Evolutionary conservation across 1,140 invertebrate species (phyloP).

Genomic region (Anadara kagoshimensis): DNA sequence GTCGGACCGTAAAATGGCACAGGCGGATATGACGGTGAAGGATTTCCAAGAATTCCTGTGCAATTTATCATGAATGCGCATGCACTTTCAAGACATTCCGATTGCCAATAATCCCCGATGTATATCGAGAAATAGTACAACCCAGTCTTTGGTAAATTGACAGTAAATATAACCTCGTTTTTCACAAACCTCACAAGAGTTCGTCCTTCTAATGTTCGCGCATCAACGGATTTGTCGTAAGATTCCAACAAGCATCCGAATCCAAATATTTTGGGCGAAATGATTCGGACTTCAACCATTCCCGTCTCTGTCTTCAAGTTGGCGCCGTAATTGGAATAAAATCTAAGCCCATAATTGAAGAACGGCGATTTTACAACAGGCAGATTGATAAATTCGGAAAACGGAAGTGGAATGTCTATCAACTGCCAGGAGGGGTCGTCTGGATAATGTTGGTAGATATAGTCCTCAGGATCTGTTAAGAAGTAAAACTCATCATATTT

Average conservation of each 20-base stretch:
- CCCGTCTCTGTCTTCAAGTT: conserved; percentile 64
- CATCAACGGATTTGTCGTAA: conserved; percentile 56
- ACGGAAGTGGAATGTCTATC: conserved; percentile 74
- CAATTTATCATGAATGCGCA: conserved; percentile 69
- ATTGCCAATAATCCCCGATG: conserved; percentile 66
- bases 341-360: conserved; percentile 66
- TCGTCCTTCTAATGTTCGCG: conserved; percentile 58
- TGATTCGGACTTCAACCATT: conserved; percentile 65
- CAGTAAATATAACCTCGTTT: conserved; percentile 68
- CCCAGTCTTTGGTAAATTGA: conserved; percentile 64
- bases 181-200: conserved; percentile 65
- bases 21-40: conserved; percentile 64
- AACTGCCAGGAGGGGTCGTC: conserved; percentile 77
- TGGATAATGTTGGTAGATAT: conserved; percentile 78
- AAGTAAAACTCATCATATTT: conserved; percentile 75
- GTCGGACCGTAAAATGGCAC: conserved; percentile 69
- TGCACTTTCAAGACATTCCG: conserved; percentile 69
- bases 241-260: conserved; percentile 65
- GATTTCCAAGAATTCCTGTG: conserved; percentile 49
- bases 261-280: conserved; percentile 64
- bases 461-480: conserved; percentile 76
- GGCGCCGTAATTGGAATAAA: conserved; percentile 67
- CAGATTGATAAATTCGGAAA: conserved; percentile 76
- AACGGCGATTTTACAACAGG: conserved; percentile 74
- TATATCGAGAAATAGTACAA: conserved; percentile 70